Base-by-base conservation (phyloP, 2,888 invertebrate genomes). In the Acleris laterana region DNA sequence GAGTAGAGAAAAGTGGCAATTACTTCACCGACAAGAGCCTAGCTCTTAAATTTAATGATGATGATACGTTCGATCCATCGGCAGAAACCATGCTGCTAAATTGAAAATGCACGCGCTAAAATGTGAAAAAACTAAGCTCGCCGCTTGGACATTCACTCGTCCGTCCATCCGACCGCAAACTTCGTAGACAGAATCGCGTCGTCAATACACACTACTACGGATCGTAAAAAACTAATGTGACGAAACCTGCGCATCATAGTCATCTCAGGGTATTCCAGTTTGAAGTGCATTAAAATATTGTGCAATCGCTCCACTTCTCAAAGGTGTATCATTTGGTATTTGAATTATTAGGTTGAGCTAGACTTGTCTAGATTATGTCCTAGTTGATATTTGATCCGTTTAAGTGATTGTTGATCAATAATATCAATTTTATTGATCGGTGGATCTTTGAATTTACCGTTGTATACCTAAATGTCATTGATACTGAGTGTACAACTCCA, bases 251-350 rank as follows among this genome's bases (percentile, higher is more conserved):
- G 49, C 49, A 55, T 53, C 56, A 44, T 5, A 52, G 22, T 19
- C 49, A 55, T 44, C 51, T 61, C 55, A 65, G 60, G 60, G 64
- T 44, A 52, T 55, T 64, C 53, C 22, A 38, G 42, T 65, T 60
- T 61, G 56, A 65, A 61, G 50, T 59, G 22, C 60, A 57, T 57
- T 57, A 57, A 42, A 46, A 25, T 57, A 46, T 57, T 57, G 20
- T 46, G 44, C 60, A 60, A 65, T 17, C 9, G 65, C 55, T 65
- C 65, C 9, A 61, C 20, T 65, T 65, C 19, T 56, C 17, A 49
- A 52, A 65, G 60, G 53, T 55, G 51, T 46, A 61, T 52, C 32
- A 58, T 58, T 63, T 62, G 65, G 55, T 66, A 66, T 66, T 62
- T 66, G 51, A 62, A 32, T 55, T n/a, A 28, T 16, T 49, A 32